Base-by-base conservation (phyloP, 1,140 invertebrate species). In the Pinna nobilis region DNA sequence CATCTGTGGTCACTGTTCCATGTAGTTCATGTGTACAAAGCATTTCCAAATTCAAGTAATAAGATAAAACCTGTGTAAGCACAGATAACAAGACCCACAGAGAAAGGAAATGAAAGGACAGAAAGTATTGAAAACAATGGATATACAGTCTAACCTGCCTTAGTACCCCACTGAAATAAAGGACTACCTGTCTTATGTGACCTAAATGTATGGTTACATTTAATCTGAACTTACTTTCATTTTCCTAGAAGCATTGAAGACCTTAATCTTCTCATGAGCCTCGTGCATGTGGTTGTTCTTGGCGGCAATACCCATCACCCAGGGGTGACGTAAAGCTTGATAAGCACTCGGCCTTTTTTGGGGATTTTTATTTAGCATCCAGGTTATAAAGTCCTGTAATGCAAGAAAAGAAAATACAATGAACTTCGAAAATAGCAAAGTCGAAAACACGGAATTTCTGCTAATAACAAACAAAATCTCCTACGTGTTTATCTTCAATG, bases 351-450 rank as follows among this genome's bases (percentile, higher is more conserved):
- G 39, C 15, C 85, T 57, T 64, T 84, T 83, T 28, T 70, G 79
- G 7, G 85, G 84, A 61, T 85, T 80, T 15, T 82, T n/a, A 0
- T 69, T 30, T n/a, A 86, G 35, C 76, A 86, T 65, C 53, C 76
- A 79, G 7, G 68, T 55, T n/a, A 86, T 72, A 18, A 86, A 69
- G 67, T 86, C 82, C 72, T 74, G 32, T 35, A 51, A 33, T 33
- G 47, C 7, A 28, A 7, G 53, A 53, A 35, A 11, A 30, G 5
- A 28, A 55, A 55, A 25, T 25, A 15, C 30, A 25, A 25, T 18
- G 4, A 15, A 47, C 15, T 7, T 47, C 3, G 2, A 20, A n/a
- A n/a, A n/a, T n/a, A n/a, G n/a, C n/a, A n/a, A n/a, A n/a, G n/a
- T n/a, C n/a, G n/a, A n/a, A n/a, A 44, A 44, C 7, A 18, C 20